Evolutionary conservation across 2,797 vertebrate species (phyloP), one percentile per base, ranked within the genome.

Genomic region (Nyctibius grandis): DNA sequence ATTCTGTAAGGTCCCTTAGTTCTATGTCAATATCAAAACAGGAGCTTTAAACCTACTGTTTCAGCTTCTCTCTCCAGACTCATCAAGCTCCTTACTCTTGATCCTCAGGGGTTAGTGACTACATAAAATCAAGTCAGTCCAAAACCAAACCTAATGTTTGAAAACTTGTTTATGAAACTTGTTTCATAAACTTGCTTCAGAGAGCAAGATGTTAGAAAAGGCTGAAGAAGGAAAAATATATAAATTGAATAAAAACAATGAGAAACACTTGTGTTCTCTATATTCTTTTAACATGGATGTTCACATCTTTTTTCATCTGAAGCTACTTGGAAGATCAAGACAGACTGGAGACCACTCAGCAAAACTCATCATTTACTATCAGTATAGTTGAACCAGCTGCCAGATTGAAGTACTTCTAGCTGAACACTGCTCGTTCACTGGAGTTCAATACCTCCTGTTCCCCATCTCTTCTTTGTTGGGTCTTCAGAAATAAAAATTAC

Each of bases 381-480:
- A 25, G 38, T 1, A 11, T 0, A 25, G 36, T 0, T 11, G 21
- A 47, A 67, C 6, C 29, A 65, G 57, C 8, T 28, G 38, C 34
- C 78, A 47, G 4, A n/a, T 1, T 1, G 57, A 53, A 64, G 47
- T 26, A 34, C 25, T 34, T 29, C 8, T 1, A 8, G 65, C 25
- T 44, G 28, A 69, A 57, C 29, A 5, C 11, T 5, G 12, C 33
- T 22, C 13, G 25, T 54, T 45, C 40, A 14, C 14, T 11, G 19
- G 17, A 64, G 33, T 15, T 60, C 67, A 64, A 1, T 1, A 45
- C 6, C 38, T 73, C 50, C 45, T 4, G 15, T 2, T 36, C 36
- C 25, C n/a, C 29, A 23, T 0, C 19, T 61, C 75, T 42, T n/a
- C 61, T 45, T 38, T 7, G 12, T 4, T 40, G 34, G 5, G 34